A percentile compares a stretch with the other conserved stretches of the same genome.
These are phyloP conservation scores for Petrolisthes manimaculis DNA, from an alignment of 2,888 invertebrate genomes.

Conservation along the genomic window DNA sequence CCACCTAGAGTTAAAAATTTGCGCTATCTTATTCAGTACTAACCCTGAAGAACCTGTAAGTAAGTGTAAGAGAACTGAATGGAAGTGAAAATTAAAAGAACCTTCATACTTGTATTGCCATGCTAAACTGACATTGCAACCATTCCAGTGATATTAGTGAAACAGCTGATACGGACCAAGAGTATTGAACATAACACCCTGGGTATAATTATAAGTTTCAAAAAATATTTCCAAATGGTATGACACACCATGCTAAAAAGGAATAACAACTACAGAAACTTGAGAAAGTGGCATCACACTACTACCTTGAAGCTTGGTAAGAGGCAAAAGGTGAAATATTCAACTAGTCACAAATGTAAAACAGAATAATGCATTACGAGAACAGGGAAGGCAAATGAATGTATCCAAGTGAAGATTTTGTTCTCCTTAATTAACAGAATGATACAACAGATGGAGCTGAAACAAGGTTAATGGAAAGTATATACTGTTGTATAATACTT, in stretches of 20 bases:
- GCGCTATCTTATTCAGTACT: no score
- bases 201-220: conserved; percentile 5
- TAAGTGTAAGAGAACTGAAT: no score
- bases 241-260: conserved; percentile 50
- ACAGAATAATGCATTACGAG: neutral
- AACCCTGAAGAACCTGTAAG: no score
- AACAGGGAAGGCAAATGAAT: neutral
- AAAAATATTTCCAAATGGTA: conserved; percentile 30
- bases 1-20: no score
- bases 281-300: conserved; percentile 40
- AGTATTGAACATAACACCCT: conserved; percentile 38
- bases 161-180: conserved; percentile 40
- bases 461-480: no score
- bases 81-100: conserved; percentile 25
- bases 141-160: conserved; percentile 53
- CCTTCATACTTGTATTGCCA: conserved; percentile 17
- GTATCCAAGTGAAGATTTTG: neutral
- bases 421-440: no score
- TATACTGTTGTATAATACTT: no score
- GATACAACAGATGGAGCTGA: no score
- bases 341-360: conserved; percentile 10
- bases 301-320: conserved; percentile 35
- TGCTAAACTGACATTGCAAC: conserved; percentile 38
- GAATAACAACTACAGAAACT: conserved; percentile 25
- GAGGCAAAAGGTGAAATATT: conserved; percentile 23